Conservation (phyloP, 1,140 invertebrate species). For the Drosophila yakuba region DNA sequence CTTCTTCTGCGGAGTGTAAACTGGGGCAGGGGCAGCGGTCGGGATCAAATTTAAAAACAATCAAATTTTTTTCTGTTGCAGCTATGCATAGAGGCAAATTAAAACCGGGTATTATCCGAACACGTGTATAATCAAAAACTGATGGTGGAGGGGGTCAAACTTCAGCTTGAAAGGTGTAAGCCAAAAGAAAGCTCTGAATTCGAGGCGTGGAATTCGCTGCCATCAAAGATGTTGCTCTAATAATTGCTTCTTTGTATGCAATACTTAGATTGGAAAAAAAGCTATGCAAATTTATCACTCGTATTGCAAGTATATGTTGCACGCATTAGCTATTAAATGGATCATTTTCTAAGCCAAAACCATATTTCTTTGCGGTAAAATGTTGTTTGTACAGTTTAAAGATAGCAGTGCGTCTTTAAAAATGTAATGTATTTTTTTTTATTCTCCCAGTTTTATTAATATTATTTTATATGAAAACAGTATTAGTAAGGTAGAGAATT, state of each 20-base stretch:
- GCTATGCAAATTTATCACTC: background rate
- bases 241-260: constrained; percentile 20
- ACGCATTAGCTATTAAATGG: too few relatives aligned
- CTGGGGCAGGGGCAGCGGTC: constrained; percentile 32
- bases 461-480: background rate
- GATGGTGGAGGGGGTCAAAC: constrained; percentile 18
- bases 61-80: constrained; percentile 52
- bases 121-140: constrained; percentile 31
- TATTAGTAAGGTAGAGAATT: too few relatives aligned
- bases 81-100: constrained; percentile 49
- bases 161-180: constrained; percentile 16
- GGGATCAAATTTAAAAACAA: constrained; percentile 75
- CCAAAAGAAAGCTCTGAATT: constrained; percentile 32
- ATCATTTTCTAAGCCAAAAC: too few relatives aligned
- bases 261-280: background rate
- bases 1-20: constrained; percentile 34
- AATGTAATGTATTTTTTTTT: too few relatives aligned
- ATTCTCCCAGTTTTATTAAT: too few relatives aligned
- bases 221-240: constrained; percentile 26
- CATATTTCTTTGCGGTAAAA: too few relatives aligned
- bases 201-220: constrained; percentile 17
- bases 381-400: too few relatives aligned
- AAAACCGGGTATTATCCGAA: constrained; percentile 54
- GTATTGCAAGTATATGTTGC: too few relatives aligned
- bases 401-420: too few relatives aligned